phyloP scores from a whole-genome alignment of 2,888 invertebrate genomes.

The Tetranychus piercei region DNA sequence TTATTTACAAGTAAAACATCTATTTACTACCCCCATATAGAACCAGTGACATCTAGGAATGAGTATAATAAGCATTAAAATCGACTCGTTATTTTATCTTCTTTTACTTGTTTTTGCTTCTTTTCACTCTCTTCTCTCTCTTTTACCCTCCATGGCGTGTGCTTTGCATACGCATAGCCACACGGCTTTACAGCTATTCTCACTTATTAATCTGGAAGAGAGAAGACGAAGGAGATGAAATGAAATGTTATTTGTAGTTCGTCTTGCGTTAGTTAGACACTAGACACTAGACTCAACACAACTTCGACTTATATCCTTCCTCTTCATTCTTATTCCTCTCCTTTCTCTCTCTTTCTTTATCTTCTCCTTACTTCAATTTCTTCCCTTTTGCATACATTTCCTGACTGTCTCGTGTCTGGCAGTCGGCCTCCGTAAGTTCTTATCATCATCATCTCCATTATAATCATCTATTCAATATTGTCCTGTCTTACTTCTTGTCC shows the following conservation, averaged over 20 bases:
- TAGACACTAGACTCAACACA: too few species aligned
- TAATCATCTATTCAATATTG: background rate
- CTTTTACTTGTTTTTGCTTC: background rate
- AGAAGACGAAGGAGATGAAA: too few species aligned
- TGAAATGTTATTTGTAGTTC: too few species aligned
- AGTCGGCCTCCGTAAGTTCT: background rate
- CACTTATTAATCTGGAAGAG: too few species aligned
- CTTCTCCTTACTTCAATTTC: background rate
- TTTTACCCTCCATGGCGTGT: background rate
- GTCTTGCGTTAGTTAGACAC: too few species aligned
- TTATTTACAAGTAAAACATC: background rate
- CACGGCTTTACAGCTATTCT: background rate
- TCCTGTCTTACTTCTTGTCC: too few species aligned
- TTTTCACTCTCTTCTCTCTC: background rate
- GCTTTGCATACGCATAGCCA: background rate
- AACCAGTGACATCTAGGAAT: background rate
- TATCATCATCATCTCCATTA: background rate
- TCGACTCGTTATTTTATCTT: too few species aligned
- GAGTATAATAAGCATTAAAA: too few species aligned
- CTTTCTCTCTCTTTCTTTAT: background rate
- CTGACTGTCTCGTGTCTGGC: background rate
- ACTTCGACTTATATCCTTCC: background rate
- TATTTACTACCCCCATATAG: background rate
- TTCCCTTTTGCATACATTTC: background rate
- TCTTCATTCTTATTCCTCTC: background rate